phyloP scores from a whole-genome alignment of 2,113 vertebrate genomes.

The Aythya baeri region DNA sequence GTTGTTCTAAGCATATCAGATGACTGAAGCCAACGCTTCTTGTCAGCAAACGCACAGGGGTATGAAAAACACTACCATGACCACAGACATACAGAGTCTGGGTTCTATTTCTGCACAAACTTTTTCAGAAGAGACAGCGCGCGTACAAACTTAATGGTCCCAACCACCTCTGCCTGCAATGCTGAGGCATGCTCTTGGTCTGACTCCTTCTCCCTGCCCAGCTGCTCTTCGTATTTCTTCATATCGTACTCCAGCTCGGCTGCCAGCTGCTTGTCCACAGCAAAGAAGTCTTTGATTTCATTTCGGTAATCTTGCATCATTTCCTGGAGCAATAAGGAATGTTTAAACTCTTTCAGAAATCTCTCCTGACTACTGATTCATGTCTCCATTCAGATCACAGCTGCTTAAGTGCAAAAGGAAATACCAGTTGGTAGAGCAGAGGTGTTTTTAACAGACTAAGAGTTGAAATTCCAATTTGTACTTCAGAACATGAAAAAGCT shows the following conservation, averaged over 20 bases:
- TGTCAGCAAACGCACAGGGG: not conserved
- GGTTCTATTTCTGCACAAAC: accelerated
- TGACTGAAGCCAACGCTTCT: not conserved
- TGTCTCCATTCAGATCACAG: conserved; percentile 57
- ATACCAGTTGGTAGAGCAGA: conserved; percentile 67
- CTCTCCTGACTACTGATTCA: conserved; percentile 52
- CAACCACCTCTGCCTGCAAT: not conserved
- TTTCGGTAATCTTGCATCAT: conserved; percentile 91
- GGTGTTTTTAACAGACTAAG: conserved; percentile 65
- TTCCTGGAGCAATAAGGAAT: conserved; percentile 77
- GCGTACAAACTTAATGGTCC: not conserved
- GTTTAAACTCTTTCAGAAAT: conserved; percentile 29
- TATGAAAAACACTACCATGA: not conserved
- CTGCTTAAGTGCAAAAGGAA: conserved; percentile 61
- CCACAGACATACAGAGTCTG: not conserved
- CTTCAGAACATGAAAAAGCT: conserved; percentile 24
- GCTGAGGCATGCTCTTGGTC: not conserved
- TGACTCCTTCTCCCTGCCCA: conserved; percentile 71
- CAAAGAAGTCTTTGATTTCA: conserved; percentile 91
- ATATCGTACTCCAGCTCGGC: conserved; percentile 93
- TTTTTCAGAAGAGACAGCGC: not conserved
- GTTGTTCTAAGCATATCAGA: not conserved
- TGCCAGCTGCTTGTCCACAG: conserved; percentile 89
- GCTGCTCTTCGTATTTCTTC: conserved; percentile 84
- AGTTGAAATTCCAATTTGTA: conserved; percentile 24